These are phyloP conservation scores for Hoplodrina blanda DNA, from an alignment of 2,888 invertebrate species.

Conservation along the genomic window DNA sequence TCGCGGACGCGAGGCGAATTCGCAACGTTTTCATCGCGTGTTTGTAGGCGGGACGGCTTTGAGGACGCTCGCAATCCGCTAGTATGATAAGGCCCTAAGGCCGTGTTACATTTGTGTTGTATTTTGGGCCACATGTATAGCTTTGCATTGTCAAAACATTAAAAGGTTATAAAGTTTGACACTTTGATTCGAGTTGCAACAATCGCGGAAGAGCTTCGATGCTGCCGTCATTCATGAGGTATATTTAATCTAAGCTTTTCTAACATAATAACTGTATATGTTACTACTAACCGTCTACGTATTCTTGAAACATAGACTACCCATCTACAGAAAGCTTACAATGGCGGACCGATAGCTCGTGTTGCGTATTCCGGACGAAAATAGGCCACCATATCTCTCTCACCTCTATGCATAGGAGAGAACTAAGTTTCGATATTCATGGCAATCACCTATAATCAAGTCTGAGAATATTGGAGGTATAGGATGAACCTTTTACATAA, in stretches of 20 bases:
- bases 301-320: slow-evolving; percentile 15
- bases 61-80: too few relatives aligned
- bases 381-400: slow-evolving; percentile 51
- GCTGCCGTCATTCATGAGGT: neutral
- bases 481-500: too few relatives aligned
- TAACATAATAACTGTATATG: neutral
- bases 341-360: slow-evolving; percentile 35
- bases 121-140: neutral
- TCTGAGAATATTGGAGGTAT: neutral
- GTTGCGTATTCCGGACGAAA: slow-evolving; percentile 38
- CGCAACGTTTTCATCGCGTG: too few relatives aligned
- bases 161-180: slow-evolving; percentile 1
- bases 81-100: too few relatives aligned
- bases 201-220: neutral
- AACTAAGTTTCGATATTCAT: slow-evolving; percentile 12
- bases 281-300: slow-evolving; percentile 1
- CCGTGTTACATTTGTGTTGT: too few relatives aligned
- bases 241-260: neutral
- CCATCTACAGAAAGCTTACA: slow-evolving; percentile 24
- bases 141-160: neutral
- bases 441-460: neutral
- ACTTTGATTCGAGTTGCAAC: neutral
- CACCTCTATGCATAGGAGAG: slow-evolving; percentile 18
- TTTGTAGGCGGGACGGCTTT: too few relatives aligned
- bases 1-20: too few relatives aligned